A percentile compares a stretch with the other conserved stretches of the same genome.
Evolutionary conservation across 2,888 invertebrate genomes (phyloP).

Genomic region (Ormyrus nitidulus): DNA sequence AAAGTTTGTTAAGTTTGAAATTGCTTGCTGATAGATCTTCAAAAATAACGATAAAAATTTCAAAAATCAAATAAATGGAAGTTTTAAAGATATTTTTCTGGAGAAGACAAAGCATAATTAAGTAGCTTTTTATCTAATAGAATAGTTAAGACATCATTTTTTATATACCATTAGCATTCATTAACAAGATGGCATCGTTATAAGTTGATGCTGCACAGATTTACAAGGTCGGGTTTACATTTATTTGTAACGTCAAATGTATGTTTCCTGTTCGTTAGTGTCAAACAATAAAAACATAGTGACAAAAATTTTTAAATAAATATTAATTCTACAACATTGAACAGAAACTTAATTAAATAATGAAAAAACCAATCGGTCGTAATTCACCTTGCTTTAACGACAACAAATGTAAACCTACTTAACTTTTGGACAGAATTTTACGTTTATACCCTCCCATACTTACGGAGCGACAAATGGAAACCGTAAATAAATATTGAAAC

Average conservation of each 20-base stretch:
- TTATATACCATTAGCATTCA: constrained; percentile 5
- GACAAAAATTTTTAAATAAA: constrained; percentile 26
- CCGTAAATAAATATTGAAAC: constrained; percentile 62
- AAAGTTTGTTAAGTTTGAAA: constrained; percentile 5
- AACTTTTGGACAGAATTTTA: constrained; percentile 45
- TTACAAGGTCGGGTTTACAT: constrained; percentile 64
- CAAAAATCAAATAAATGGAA: constrained; percentile 6
- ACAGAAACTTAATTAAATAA: constrained; percentile 47
- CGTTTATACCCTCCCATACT: constrained; percentile 58
- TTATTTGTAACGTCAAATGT: constrained; percentile 53
- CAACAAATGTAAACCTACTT: constrained; percentile 67
- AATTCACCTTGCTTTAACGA: constrained; percentile 36
- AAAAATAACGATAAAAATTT: constrained; percentile 10
- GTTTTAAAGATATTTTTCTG: neutral
- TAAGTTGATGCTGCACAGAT: constrained; percentile 32
- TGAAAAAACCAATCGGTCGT: constrained; percentile 23
- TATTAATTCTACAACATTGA: constrained; percentile 37
- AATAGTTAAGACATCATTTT: constrained; percentile 21
- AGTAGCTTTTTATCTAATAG: neutral
- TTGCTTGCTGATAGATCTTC: neutral
- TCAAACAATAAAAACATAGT: constrained; percentile 45
- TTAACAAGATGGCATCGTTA: constrained; percentile 55
- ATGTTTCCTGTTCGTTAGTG: constrained; percentile 35
- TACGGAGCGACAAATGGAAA: constrained; percentile 62
- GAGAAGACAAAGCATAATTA: neutral